A percentile compares a stretch with the other conserved stretches of the same genome.
Conservation (phyloP, 2,113 vertebrate species). For the Chitala chitala region DNA sequence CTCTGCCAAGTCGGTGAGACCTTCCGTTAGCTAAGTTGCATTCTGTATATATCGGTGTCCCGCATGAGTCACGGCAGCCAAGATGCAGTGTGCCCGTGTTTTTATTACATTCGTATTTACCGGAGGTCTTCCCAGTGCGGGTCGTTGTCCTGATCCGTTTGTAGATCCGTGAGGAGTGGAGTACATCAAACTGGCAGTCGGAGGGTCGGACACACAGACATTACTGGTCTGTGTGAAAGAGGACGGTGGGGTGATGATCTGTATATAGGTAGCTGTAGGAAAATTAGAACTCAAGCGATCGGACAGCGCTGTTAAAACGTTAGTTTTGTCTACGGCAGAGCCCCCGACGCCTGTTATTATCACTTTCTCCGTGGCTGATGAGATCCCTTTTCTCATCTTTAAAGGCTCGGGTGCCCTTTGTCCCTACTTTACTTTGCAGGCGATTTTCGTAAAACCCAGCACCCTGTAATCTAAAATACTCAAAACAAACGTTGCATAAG, state of each 20-base stretch:
- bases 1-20: too few species aligned
- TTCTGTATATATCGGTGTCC: too few species aligned
- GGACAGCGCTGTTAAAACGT: conserved; percentile 28
- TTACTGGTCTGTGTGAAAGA: conserved; percentile 27
- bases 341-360: conserved; percentile 35
- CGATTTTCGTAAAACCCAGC: conserved; percentile 28
- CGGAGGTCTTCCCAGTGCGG: conserved; percentile 45
- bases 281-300: conserved; percentile 34
- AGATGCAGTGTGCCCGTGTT: too few species aligned
- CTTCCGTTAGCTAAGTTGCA: too few species aligned
- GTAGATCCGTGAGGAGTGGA: conserved; percentile 45
- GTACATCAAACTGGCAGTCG: conserved; percentile 36
- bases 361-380: conserved; percentile 37
- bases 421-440: conserved; percentile 30
- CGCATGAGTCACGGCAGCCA: too few species aligned
- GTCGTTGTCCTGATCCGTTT: conserved; percentile 35
- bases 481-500: conserved; percentile 17
- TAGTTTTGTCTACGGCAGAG: conserved; percentile 31
- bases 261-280: conserved; percentile 32
- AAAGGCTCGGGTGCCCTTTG: conserved; percentile 34
- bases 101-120: conserved; percentile 44
- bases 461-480: conserved; percentile 33
- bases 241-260: conserved; percentile 41
- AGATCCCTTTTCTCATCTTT: conserved; percentile 50
- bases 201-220: conserved; percentile 35